Conservation (phyloP, 2,113 vertebrate genomes). For the Muntiacus reevesi region DNA sequence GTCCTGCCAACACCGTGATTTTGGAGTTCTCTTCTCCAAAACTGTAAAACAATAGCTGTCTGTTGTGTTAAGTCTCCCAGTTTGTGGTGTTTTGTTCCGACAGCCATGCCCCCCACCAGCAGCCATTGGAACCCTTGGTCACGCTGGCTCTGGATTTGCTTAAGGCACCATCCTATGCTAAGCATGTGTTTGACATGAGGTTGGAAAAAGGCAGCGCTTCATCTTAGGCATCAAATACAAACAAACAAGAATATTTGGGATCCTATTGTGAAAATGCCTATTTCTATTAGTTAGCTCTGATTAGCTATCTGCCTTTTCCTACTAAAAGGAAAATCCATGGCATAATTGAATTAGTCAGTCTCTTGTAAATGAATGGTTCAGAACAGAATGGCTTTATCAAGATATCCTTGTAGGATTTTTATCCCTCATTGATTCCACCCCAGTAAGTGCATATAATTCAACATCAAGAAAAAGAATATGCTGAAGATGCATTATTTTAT, state of each 20-base stretch:
- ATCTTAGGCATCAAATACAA: not conserved
- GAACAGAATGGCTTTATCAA: not conserved
- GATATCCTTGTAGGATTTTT: not conserved
- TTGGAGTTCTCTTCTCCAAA: not conserved
- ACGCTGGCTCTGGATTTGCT: not conserved
- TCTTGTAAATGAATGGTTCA: not conserved
- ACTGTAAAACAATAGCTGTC: no score
- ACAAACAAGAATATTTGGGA: not conserved
- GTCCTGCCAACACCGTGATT: no score
- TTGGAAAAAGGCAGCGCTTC: not conserved
- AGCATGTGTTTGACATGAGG: not conserved
- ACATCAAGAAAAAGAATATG: not conserved
- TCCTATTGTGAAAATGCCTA: not conserved
- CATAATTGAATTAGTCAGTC: not conserved
- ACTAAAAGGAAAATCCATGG: not conserved
- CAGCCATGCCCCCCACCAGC: fast-evolving
- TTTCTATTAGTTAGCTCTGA: not conserved
- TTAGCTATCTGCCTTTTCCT: not conserved
- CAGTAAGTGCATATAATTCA: not conserved
- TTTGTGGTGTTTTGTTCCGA: not conserved
- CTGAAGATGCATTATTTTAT: slow-evolving; percentile 5
- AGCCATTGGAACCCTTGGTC: not conserved
- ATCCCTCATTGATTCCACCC: slow-evolving; percentile 13
- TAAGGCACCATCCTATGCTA: not conserved
- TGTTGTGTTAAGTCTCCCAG: not conserved